phyloP scores from a whole-genome alignment of 1,140 invertebrate genomes.

The Teleopsis dalmanni region DNA sequence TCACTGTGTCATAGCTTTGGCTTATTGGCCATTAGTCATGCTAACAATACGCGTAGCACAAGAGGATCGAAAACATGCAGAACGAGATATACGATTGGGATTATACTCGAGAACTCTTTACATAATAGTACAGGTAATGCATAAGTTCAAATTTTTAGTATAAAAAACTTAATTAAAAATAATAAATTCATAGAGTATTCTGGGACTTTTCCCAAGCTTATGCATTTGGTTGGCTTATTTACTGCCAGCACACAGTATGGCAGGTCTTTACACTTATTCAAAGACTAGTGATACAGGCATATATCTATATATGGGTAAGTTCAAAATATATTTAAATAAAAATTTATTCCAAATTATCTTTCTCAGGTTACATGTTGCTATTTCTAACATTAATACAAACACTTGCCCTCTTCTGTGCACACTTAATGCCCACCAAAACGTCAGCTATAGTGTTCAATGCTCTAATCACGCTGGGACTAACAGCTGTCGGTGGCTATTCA shows the following conservation, averaged over 20 bases:
- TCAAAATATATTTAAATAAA: neutral
- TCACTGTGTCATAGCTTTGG: slow-evolving; percentile 70
- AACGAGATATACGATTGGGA: slow-evolving; percentile 69
- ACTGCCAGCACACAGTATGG: slow-evolving; percentile 84
- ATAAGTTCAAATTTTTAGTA: neutral
- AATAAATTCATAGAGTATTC: slow-evolving; percentile 19
- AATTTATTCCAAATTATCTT: neutral
- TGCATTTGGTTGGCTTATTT: slow-evolving; percentile 72
- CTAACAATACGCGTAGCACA: slow-evolving; percentile 61
- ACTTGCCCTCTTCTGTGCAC: slow-evolving; percentile 51
- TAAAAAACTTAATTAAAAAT: neutral
- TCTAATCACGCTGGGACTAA: slow-evolving; percentile 53
- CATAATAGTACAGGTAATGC: slow-evolving; percentile 49
- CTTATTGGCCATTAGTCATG: slow-evolving; percentile 68
- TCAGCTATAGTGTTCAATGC: slow-evolving; percentile 53
- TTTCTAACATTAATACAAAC: slow-evolving; percentile 67
- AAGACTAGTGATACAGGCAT: slow-evolving; percentile 59
- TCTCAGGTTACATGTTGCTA: slow-evolving; percentile 65
- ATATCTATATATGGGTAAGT: slow-evolving; percentile 64
- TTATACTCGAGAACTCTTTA: slow-evolving; percentile 73
- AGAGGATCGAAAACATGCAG: slow-evolving; percentile 59
- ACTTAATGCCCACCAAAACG: slow-evolving; percentile 51
- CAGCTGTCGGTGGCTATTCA: slow-evolving; percentile 62
- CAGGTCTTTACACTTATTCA: slow-evolving; percentile 63
- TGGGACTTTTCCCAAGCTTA: slow-evolving; percentile 42